Percentiles rank a stretch among this genome's conserved stretches.
These are phyloP conservation scores for Malurus melanocephalus DNA, from an alignment of 2,113 vertebrate genomes.

Conservation along the genomic window DNA sequence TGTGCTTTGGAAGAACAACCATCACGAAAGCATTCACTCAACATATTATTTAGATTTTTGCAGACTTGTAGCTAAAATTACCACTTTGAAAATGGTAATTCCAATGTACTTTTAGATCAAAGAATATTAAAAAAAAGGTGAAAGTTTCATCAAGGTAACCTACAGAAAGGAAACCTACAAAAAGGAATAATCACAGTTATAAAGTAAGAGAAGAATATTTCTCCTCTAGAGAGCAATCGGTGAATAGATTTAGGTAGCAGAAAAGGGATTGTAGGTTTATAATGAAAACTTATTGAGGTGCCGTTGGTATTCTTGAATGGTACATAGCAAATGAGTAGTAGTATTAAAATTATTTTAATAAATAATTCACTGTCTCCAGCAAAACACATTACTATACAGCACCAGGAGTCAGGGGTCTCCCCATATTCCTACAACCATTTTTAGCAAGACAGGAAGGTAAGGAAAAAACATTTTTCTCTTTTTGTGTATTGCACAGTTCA, in stretches of 20 bases:
- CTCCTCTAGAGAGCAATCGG: neutral
- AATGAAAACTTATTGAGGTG: constrained; percentile 1
- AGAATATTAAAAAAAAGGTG: constrained; percentile 8
- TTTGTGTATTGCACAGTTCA: neutral
- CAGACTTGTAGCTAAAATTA: constrained; percentile 15
- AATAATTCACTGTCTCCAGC: neutral
- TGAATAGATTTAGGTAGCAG: neutral
- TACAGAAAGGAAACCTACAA: neutral
- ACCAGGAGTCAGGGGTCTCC: neutral
- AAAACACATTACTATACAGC: neutral
- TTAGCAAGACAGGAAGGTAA: neutral
- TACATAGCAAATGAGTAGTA: constrained; percentile 40
- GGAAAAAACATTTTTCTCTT: neutral
- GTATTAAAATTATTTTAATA: constrained; percentile 51
- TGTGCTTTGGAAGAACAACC: neutral
- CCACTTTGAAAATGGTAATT: neutral
- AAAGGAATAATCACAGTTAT: neutral
- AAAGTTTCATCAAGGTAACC: constrained; percentile 31
- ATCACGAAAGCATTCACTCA: neutral
- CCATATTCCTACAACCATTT: neutral
- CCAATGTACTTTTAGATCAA: constrained; percentile 20
- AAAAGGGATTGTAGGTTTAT: neutral
- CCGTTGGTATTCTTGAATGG: neutral
- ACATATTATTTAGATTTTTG: neutral
- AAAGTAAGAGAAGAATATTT: neutral